Evolutionary conservation across 1,140 invertebrate species (phyloP), one percentile per base, ranked within the genome.

Genomic region (Atta cephalotes): DNA sequence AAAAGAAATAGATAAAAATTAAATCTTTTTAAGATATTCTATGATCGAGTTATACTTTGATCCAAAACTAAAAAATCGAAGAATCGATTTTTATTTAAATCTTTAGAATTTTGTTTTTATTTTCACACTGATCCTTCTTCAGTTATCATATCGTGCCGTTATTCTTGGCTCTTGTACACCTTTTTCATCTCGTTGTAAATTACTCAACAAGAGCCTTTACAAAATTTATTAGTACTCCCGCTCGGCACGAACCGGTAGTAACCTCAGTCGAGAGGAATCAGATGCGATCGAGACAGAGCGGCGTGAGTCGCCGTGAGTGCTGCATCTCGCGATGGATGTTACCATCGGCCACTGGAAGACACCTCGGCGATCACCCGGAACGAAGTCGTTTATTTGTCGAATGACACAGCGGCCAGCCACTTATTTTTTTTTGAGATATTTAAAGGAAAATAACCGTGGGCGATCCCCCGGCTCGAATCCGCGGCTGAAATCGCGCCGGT

Each of bases 351-450:
- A n/a, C 85, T 65, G 80, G 89, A 84, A 91, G 92, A 92, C 92
- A 92, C 87, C 87, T 92, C 89, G 87, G 87, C 92, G 86, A 93
- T 93, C 91, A 92, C 88, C 89, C 88, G 87, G 88, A 92, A 93
- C 88, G 90, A 82, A 89, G 91, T 93, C 91, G 91, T 93, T 93
- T 93, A 93, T 93, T 93, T 92, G 88, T 71, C 74, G 72, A 92
- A 90, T 88, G 90, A 90, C 84, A 88, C 53, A 60, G 85, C 70
- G 72, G n/a, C 49, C 63, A 25, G 18, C 35, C 45, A 21, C 10
- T 63, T 56, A 18, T 25, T 56, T 62, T 60, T 65, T 28, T 31
- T 56, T 53, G 51, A 39, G 76, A 51, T 82, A 85, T 85, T 87
- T 79, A 63, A 49, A 66, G 78, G 78, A 89, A 85, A 87, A 87